These are phyloP conservation scores for Ceyx melanurus DNA, from an alignment of 2,113 vertebrate species.

Conservation along the genomic window DNA sequence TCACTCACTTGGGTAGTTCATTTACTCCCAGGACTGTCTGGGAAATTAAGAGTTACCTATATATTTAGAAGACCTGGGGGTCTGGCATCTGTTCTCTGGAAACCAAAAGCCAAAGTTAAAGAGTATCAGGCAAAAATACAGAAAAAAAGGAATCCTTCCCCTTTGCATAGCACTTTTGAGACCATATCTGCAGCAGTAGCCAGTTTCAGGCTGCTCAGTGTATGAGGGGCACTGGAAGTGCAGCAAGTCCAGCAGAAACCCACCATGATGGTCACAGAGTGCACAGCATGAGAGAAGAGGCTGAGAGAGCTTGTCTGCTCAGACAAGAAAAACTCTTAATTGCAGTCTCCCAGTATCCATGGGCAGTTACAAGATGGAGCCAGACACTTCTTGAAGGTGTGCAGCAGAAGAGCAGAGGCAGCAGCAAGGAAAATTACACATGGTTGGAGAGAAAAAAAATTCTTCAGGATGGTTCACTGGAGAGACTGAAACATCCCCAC, in stretches of 20 bases:
- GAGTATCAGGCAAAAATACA: neutral
- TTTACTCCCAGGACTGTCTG: neutral
- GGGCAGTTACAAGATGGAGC: neutral
- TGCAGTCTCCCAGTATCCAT: neutral
- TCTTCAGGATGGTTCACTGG: neutral
- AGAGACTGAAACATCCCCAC: neutral
- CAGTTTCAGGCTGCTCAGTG: neutral
- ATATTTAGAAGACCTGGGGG: neutral
- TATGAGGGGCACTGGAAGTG: neutral
- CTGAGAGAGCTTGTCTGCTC: neutral
- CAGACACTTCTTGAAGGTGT: neutral
- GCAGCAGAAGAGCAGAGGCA: neutral
- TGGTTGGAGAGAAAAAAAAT: neutral
- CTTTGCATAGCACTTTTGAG: neutral
- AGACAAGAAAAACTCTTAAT: neutral
- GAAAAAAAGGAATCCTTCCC: neutral
- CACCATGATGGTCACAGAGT: neutral
- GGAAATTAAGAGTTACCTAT: neutral
- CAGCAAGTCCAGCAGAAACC: neutral
- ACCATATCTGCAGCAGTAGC: accelerated
- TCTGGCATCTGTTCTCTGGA: neutral
- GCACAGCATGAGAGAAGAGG: neutral
- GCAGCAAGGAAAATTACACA: neutral
- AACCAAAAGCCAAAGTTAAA: neutral
- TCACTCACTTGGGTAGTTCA: neutral